Evolutionary conservation across 2,888 invertebrate genomes (phyloP).

Genomic region (Eupeodes luniger): DNA sequence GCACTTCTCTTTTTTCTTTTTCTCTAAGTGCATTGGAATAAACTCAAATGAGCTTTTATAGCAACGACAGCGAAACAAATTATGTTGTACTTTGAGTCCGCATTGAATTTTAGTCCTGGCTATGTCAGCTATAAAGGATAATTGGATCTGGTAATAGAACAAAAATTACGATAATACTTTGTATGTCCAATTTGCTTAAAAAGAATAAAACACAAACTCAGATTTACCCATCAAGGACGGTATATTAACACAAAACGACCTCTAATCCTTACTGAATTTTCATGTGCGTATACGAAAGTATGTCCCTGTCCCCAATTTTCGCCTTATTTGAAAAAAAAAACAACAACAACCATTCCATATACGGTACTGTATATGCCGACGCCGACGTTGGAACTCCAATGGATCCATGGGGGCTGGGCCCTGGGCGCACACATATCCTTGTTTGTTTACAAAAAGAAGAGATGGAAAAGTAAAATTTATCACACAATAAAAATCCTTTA

Average conservation of each 20-base stretch:
- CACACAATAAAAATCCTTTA: constrained; percentile 75
- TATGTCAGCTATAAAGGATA: constrained; percentile 68
- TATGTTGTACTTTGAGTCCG: constrained; percentile 40
- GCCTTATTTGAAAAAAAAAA: neutral
- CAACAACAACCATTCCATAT: neutral
- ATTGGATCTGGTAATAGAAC: constrained; percentile 66
- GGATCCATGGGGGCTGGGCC: neutral
- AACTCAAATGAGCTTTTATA: constrained; percentile 19
- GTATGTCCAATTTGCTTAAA: constrained; percentile 70
- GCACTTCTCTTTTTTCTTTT: neutral
- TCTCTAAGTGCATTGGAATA: neutral
- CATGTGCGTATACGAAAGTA: constrained; percentile 57
- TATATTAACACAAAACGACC: constrained; percentile 59
- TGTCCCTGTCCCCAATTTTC: neutral
- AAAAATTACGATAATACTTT: constrained; percentile 65
- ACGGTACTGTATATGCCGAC: no score
- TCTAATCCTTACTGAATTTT: constrained; percentile 71
- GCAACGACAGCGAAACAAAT: constrained; percentile 39
- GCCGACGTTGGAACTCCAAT: no score
- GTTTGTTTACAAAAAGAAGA: constrained; percentile 26
- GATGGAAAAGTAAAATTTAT: constrained; percentile 67
- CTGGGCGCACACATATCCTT: constrained; percentile 5
- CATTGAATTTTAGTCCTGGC: constrained; percentile 17
- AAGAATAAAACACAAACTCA: constrained; percentile 59
- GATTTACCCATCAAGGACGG: constrained; percentile 30